Evolutionary conservation across 1,140 invertebrate genomes (phyloP).

Genomic region (Calephelis nemesis): DNA sequence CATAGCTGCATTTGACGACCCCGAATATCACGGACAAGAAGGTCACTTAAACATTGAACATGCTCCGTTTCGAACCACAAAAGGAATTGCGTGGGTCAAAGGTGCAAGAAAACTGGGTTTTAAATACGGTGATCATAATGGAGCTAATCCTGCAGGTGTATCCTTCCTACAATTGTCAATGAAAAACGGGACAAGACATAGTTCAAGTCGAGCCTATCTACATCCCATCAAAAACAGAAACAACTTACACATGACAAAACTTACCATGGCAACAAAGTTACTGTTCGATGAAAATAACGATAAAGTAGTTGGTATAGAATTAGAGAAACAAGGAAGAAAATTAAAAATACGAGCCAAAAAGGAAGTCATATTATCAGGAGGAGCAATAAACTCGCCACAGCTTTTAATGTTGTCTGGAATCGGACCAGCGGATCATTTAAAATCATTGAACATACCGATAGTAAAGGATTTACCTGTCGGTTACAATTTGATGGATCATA

Average conservation of each 20-base stretch:
- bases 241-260: slow-evolving; percentile 84
- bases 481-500: slow-evolving; percentile 89
- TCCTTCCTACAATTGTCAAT: slow-evolving; percentile 84
- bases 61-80: slow-evolving; percentile 79
- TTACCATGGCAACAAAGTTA: slow-evolving; percentile 84
- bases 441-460: slow-evolving; percentile 81
- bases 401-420: slow-evolving; percentile 91
- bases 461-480: slow-evolving; percentile 88
- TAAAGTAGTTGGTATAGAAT: slow-evolving; percentile 82
- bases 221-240: slow-evolving; percentile 81
- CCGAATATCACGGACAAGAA: slow-evolving; percentile 79
- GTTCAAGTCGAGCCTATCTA: slow-evolving; percentile 87
- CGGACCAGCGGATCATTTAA: slow-evolving; percentile 86
- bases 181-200: slow-evolving; percentile 86
- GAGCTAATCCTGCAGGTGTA: slow-evolving; percentile 82
- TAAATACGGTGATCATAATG: slow-evolving; percentile 87
- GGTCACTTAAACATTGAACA: slow-evolving; percentile 82
- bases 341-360: slow-evolving; percentile 82
- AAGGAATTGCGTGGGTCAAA: slow-evolving; percentile 84
- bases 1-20: slow-evolving; percentile 79
- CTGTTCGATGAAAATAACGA: slow-evolving; percentile 85
- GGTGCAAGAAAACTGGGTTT: slow-evolving; percentile 84
- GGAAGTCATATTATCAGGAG: slow-evolving; percentile 89
- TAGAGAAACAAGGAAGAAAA: slow-evolving; percentile 76
- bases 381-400: slow-evolving; percentile 87